Conservation (phyloP, 2,113 vertebrate species). For the Phrynosoma platyrhinos region DNA sequence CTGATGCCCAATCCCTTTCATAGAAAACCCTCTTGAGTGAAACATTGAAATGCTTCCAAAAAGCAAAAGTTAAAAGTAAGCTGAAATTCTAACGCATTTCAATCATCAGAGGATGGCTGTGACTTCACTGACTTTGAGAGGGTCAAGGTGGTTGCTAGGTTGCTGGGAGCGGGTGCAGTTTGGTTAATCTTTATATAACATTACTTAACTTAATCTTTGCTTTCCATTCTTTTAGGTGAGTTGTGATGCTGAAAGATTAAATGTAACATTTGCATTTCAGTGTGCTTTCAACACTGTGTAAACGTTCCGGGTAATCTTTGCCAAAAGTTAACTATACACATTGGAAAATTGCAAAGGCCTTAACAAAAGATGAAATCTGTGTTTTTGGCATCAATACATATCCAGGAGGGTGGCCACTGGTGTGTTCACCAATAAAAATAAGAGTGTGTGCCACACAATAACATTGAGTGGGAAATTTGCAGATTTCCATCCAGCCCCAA, state of each 20-base stretch:
- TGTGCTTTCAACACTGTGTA: constrained; percentile 52
- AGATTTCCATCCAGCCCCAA: too few species aligned
- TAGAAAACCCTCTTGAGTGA: constrained; percentile 44
- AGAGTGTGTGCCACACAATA: too few species aligned
- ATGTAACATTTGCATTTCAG: constrained; percentile 47
- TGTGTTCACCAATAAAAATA: background rate
- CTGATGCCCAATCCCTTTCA: constrained; percentile 1
- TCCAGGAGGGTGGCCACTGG: constrained; percentile 14
- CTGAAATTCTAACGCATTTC: background rate
- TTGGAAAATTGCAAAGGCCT: constrained; percentile 41
- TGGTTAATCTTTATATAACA: constrained; percentile 21
- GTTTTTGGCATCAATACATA: constrained; percentile 28
- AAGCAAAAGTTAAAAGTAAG: constrained; percentile 33
- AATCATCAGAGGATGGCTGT: background rate
- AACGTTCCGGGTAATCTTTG: constrained; percentile 13
- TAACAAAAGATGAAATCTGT: constrained; percentile 17
- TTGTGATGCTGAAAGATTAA: constrained; percentile 40
- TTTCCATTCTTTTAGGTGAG: constrained; percentile 27
- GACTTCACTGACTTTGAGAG: background rate
- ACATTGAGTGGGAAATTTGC: too few species aligned
- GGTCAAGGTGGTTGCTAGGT: background rate
- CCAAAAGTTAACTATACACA: constrained; percentile 31
- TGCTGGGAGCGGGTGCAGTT: background rate
- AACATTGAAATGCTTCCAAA: background rate
- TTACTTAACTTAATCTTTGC: constrained; percentile 27